These are phyloP conservation scores for Trematomus bernacchii DNA, from an alignment of 2,797 vertebrate species.

Conservation along the genomic window DNA sequence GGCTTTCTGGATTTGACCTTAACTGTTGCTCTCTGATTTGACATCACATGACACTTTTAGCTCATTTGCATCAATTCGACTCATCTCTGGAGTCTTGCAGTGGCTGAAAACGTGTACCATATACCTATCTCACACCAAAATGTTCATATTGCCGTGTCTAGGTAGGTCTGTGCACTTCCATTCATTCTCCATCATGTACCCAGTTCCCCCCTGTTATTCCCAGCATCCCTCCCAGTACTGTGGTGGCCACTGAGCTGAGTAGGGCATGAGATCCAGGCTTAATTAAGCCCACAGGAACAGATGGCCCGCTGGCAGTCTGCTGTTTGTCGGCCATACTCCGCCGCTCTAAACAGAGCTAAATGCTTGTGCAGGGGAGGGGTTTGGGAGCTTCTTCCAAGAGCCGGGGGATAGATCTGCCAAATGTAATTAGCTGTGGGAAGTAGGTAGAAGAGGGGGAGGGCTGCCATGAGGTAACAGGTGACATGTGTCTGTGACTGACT, in stretches of 20 bases:
- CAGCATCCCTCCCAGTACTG: slow-evolving; percentile 37
- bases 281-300: slow-evolving; percentile 82
- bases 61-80: not conserved
- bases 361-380: slow-evolving; percentile 60
- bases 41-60: slow-evolving; percentile 2
- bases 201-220: slow-evolving; percentile 36
- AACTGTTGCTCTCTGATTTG: not conserved
- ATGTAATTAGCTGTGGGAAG: slow-evolving; percentile 72
- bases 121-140: not conserved
- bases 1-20: slow-evolving; percentile 2
- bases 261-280: slow-evolving; percentile 65
- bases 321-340: slow-evolving; percentile 70
- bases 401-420: slow-evolving; percentile 66
- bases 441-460: slow-evolving; percentile 49
- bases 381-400: slow-evolving; percentile 58
- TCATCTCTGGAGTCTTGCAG: not conserved
- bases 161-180: slow-evolving; percentile 18
- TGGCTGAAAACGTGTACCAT: not conserved
- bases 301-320: slow-evolving; percentile 77
- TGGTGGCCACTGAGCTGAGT: slow-evolving; percentile 47
- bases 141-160: not conserved
- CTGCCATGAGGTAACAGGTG: slow-evolving; percentile 36
- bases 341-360: slow-evolving; percentile 78
- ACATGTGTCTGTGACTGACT: slow-evolving; percentile 41
- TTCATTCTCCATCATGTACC: slow-evolving; percentile 27